Evolutionary conservation across 2,888 invertebrate species (phyloP).

Genomic region (Mesopsocus fuscifrons): DNA sequence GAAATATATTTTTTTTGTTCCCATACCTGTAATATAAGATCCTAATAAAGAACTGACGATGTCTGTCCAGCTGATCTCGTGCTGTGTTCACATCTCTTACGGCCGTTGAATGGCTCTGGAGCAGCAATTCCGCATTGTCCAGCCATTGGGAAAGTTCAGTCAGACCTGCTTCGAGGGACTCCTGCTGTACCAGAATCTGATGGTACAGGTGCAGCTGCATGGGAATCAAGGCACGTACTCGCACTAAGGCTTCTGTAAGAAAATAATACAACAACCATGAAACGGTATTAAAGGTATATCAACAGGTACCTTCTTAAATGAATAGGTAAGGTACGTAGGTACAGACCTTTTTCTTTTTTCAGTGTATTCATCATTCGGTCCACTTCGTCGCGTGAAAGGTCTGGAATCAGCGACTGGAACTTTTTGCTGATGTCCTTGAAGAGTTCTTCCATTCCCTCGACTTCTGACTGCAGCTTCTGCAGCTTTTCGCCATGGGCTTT

Average conservation of each 20-base stretch:
- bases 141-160: conserved; percentile 74
- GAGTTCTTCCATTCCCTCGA: conserved; percentile 71
- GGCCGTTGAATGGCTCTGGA: conserved; percentile 36
- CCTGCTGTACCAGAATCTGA: conserved; percentile 70
- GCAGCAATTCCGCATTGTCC: conserved; percentile 57
- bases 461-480: conserved; percentile 51
- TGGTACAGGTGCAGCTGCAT: conserved; percentile 64
- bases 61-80: conserved; percentile 54
- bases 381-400: conserved; percentile 75
- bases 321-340: not conserved
- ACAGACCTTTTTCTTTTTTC: conserved; percentile 52
- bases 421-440: conserved; percentile 83
- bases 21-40: conserved; percentile 50
- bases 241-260: conserved; percentile 50
- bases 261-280: too few species aligned
- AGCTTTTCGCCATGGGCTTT: conserved; percentile 61
- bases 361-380: conserved; percentile 75
- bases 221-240: conserved; percentile 64
- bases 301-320: not conserved
- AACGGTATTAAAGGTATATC: conserved; percentile 4
- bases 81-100: conserved; percentile 52
- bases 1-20: too few species aligned
- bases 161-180: conserved; percentile 74
- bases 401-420: conserved; percentile 78
- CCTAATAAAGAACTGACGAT: conserved; percentile 70